Evolutionary conservation across 2,797 vertebrate species (phyloP).

Genomic region (Enteromius paludinosus): DNA sequence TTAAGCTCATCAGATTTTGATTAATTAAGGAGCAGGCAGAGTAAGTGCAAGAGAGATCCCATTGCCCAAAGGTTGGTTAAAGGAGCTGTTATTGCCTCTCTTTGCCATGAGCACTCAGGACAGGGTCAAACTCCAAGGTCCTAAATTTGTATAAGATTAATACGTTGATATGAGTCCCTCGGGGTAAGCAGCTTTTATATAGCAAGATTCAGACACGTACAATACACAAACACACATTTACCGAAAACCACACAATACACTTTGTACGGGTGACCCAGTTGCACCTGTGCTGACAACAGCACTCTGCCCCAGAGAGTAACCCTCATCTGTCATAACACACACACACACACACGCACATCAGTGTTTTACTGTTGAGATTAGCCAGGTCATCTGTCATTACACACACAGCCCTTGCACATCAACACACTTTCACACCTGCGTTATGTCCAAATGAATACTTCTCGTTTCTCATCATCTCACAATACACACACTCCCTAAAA

Average conservation of each 20-base stretch:
- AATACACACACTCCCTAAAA: background rate
- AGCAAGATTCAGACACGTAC: slow-evolving; percentile 42
- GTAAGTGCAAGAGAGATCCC: slow-evolving; percentile 26
- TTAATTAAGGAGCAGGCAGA: slow-evolving; percentile 47
- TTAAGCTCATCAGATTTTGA: slow-evolving; percentile 53
- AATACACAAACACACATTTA: slow-evolving; percentile 43
- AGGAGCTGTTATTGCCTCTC: slow-evolving; percentile 56
- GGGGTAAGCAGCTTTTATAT: slow-evolving; percentile 48
- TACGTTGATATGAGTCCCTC: slow-evolving; percentile 56
- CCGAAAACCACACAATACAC: slow-evolving; percentile 39
- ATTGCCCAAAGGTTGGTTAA: slow-evolving; percentile 46
- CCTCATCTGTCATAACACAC: slow-evolving; percentile 61
- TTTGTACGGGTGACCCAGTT: slow-evolving; percentile 59
- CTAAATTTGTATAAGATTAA: slow-evolving; percentile 66
- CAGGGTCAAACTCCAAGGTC: slow-evolving; percentile 54
- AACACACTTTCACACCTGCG: slow-evolving; percentile 49
- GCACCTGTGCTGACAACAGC: slow-evolving; percentile 61
- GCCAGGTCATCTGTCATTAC: slow-evolving; percentile 41
- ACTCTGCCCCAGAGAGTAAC: slow-evolving; percentile 58
- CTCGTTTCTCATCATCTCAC: slow-evolving; percentile 9
- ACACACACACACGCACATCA: slow-evolving; percentile 23
- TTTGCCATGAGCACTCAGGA: slow-evolving; percentile 56
- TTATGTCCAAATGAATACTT: slow-evolving; percentile 41
- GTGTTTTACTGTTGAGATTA: slow-evolving; percentile 36
- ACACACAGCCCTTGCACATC: slow-evolving; percentile 42